These are phyloP conservation scores for Podarcis lilfordi DNA, from an alignment of 2,797 vertebrate genomes.

Conservation along the genomic window DNA sequence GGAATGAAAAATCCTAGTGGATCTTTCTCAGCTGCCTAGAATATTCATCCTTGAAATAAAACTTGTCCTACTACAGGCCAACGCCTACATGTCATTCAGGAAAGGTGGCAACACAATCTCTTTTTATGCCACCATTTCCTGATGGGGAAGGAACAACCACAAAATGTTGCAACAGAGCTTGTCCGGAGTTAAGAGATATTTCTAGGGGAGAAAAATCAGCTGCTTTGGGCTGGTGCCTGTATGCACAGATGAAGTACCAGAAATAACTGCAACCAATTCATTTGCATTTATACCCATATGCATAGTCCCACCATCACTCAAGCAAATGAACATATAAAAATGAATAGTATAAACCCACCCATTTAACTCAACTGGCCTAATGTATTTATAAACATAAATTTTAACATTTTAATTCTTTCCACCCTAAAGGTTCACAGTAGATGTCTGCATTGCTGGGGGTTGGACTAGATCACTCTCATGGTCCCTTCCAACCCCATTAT, in stretches of 20 bases:
- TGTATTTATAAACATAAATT: background rate
- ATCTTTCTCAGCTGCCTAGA: background rate
- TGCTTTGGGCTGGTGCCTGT: background rate
- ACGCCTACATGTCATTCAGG: background rate
- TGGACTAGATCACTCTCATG: too few relatives aligned
- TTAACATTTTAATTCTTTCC: background rate
- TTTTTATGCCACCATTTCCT: background rate
- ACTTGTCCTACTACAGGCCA: background rate
- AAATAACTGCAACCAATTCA: background rate
- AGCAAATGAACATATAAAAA: background rate
- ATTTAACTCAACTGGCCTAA: background rate
- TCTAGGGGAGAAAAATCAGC: background rate
- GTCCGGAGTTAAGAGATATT: background rate
- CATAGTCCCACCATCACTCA: background rate
- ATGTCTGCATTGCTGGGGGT: background rate
- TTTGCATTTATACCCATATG: background rate
- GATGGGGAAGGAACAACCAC: background rate
- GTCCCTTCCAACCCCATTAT: too few relatives aligned
- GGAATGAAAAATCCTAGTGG: background rate
- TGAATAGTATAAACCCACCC: background rate
- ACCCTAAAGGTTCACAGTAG: background rate
- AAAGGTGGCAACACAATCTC: background rate
- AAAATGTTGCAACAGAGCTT: slow-evolving; percentile 2
- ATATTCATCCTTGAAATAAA: background rate
- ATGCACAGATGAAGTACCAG: background rate